These are phyloP conservation scores for Vulpes lagopus DNA, from an alignment of 2,113 vertebrate genomes.

Conservation along the genomic window DNA sequence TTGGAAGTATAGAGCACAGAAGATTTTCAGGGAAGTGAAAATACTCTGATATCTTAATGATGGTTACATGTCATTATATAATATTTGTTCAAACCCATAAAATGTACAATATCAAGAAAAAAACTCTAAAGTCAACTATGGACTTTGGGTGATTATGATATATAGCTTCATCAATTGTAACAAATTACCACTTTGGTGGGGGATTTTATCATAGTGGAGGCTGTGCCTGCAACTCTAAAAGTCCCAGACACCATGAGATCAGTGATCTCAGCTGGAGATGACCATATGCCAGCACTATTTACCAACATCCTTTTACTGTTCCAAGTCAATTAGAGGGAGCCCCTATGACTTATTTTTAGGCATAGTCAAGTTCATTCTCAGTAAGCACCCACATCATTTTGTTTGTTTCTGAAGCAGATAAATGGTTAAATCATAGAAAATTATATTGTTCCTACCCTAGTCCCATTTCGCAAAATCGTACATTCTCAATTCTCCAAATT, in stretches of 20 bases:
- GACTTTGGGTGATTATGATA: neutral
- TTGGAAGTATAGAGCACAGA: neutral
- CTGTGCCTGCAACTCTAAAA: neutral
- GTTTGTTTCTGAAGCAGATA: neutral
- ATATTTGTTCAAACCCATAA: neutral
- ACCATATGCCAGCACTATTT: neutral
- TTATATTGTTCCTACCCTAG: neutral
- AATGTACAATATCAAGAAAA: neutral
- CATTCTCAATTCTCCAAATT: neutral
- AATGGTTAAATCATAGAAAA: neutral
- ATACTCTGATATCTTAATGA: neutral
- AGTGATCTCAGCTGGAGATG: neutral
- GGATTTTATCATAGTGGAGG: neutral
- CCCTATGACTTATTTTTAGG: neutral
- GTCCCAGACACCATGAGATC: neutral
- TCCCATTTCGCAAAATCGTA: conserved; percentile 5
- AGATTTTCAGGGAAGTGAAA: neutral
- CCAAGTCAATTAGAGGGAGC: neutral
- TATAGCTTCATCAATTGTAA: neutral
- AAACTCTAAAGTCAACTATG: neutral
- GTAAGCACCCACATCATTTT: neutral
- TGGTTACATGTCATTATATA: neutral
- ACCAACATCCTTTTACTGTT: neutral
- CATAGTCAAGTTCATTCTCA: neutral
- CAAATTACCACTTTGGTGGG: neutral